These are phyloP conservation scores for Agonum fuliginosum DNA, from an alignment of 2,888 invertebrate genomes.

Conservation along the genomic window DNA sequence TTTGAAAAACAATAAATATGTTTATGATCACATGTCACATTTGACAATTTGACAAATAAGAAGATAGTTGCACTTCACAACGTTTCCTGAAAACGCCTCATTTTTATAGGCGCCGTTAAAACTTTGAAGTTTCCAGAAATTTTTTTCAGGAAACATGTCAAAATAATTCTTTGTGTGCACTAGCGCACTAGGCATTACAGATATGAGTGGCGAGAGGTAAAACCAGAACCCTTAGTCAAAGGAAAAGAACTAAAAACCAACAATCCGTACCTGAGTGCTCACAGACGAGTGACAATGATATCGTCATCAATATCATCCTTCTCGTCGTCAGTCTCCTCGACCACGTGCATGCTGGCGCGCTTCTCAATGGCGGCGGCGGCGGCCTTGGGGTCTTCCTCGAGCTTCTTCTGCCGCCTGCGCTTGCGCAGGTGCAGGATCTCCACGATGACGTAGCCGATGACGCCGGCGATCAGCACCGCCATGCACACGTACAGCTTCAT, in stretches of 20 bases:
- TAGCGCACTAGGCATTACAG: too few relatives aligned
- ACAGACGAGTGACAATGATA: slow-evolving; percentile 90
- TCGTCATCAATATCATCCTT: slow-evolving; percentile 92
- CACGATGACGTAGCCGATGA: slow-evolving; percentile 86
- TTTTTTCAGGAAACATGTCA: too few relatives aligned
- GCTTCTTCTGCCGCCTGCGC: slow-evolving; percentile 83
- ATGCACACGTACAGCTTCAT: slow-evolving; percentile 92
- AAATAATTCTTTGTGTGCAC: too few relatives aligned
- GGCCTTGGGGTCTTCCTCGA: slow-evolving; percentile 81
- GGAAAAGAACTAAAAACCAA: neutral
- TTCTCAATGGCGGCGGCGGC: slow-evolving; percentile 81
- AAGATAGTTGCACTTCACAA: too few relatives aligned
- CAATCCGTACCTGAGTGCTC: slow-evolving; percentile 66
- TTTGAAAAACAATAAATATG: too few relatives aligned
- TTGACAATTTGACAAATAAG: too few relatives aligned
- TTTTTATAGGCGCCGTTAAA: too few relatives aligned
- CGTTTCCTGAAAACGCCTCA: too few relatives aligned
- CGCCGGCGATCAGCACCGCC: slow-evolving; percentile 83
- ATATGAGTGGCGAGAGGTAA: too few relatives aligned
- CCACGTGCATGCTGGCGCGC: too few relatives aligned
- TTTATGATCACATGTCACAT: too few relatives aligned
- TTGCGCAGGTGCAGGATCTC: slow-evolving; percentile 89
- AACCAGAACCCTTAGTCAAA: neutral
- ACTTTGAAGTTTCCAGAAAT: too few relatives aligned
- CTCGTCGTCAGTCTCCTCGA: slow-evolving; percentile 90